These are phyloP conservation scores for Cantharis rustica DNA, from an alignment of 2,888 invertebrate species.

Conservation along the genomic window DNA sequence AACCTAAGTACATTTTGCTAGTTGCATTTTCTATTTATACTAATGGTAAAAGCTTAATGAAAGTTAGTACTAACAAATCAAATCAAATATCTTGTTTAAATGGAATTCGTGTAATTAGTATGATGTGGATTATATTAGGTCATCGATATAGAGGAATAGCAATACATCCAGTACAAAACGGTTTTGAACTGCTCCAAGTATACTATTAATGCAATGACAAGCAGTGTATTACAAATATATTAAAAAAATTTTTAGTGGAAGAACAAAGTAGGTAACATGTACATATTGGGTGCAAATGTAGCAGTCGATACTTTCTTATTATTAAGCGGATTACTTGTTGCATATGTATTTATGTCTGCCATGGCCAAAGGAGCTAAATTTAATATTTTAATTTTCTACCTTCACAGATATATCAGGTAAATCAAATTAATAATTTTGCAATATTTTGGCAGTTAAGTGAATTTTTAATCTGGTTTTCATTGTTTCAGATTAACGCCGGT, in stretches of 20 bases:
- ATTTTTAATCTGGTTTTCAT: background rate
- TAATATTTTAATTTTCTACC: background rate
- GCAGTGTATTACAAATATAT: background rate
- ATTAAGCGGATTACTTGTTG: slow-evolving; percentile 64
- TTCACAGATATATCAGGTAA: background rate
- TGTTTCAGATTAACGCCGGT: slow-evolving; percentile 58
- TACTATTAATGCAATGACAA: background rate
- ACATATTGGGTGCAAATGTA: slow-evolving; percentile 30
- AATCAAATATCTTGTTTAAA: slow-evolving; percentile 54
- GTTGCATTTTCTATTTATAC: slow-evolving; percentile 54
- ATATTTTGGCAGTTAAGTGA: too few species aligned
- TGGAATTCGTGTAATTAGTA: slow-evolving; percentile 57
- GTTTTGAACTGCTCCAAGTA: background rate
- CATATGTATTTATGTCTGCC: slow-evolving; percentile 52
- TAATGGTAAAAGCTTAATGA: slow-evolving; percentile 54
- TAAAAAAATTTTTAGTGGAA: slow-evolving; percentile 26
- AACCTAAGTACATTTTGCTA: slow-evolving; percentile 24
- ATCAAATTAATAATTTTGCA: background rate
- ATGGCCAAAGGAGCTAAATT: background rate
- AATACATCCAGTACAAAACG: background rate
- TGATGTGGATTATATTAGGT: slow-evolving; percentile 58
- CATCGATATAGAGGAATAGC: slow-evolving; percentile 40
- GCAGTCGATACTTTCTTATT: slow-evolving; percentile 68
- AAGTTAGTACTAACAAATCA: slow-evolving; percentile 50
- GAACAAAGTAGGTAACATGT: slow-evolving; percentile 23